Evolutionary conservation across 53 echinoderm and acorn worm genomes (phyloP).

Genomic region (Echinarachnius parma): DNA sequence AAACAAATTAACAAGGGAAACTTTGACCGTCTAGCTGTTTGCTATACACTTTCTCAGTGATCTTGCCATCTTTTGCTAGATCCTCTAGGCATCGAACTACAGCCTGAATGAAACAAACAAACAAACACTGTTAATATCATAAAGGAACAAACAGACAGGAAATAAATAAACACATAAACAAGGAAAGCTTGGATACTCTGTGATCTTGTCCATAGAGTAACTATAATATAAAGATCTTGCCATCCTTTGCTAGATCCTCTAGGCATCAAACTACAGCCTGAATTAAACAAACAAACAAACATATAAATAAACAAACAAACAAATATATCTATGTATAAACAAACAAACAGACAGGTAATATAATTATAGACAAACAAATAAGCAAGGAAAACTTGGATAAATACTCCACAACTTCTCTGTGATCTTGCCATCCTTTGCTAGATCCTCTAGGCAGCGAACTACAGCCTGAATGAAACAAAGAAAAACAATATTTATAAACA

Average conservation of each 20-base stretch:
- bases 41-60: slow-evolving; percentile 93
- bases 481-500: background rate
- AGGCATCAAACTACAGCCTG: no score
- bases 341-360: background rate
- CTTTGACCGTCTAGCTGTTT: no score
- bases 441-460: slow-evolving; percentile 81
- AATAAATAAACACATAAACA: background rate
- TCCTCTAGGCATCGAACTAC: slow-evolving; percentile 89
- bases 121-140: no score
- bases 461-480: slow-evolving; percentile 63
- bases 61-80: slow-evolving; percentile 86
- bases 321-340: no score
- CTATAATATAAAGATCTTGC: slow-evolving; percentile 85
- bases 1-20: no score
- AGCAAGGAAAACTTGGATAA: no score
- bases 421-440: slow-evolving; percentile 91
- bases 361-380: no score
- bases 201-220: slow-evolving; percentile 97
- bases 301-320: no score
- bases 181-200: no score
- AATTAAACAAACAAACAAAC: no score
- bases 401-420: no score
- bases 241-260: slow-evolving; percentile 90
- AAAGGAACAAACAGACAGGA: background rate
- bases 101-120: slow-evolving; percentile 54